Base-by-base conservation (phyloP, 1,140 invertebrate genomes). In the Pogonomyrmex californicus region DNA sequence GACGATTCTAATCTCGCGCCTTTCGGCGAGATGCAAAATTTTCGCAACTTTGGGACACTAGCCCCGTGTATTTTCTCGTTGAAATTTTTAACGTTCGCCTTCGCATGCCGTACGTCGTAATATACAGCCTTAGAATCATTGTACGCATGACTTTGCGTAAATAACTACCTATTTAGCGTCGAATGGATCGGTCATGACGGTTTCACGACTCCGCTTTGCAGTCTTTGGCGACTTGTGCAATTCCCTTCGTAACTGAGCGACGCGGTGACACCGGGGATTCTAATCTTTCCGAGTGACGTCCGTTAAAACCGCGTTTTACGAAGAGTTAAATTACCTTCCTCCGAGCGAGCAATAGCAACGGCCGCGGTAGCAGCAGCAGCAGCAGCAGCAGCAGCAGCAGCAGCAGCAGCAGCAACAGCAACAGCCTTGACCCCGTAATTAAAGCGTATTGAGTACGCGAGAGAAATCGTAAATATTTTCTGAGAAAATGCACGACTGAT, bases 391-490 rank as follows among this genome's bases (percentile, higher is more conserved):
- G 10, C 58, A 41, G 7, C 38, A 10, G 38, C 54, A 7, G 51
- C 56, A 62, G 7, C 41, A 62, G 79, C 41, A 14, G 10, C 58
- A 41, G 7, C 38, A 10, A 17, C 54, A 7, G 51, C 56, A 62
- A 9, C 41, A 62, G 79, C 41, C 68, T 83, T 60, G 79, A 75
- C 68, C 79, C 36, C 68, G 54, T 83, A 75, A 75, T 83, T 58
- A 75, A 83, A 38, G 51, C 44, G 62, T 47, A 79, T 54, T 41
- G 62, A 36, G n/a, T 38, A 49, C 30, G 9, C 54, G 38, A 73
- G 68, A 83, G 79, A 83, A 49, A 83, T 83, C 56, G 41, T 49
- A 83, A 75, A 83, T 83, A 83, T 75, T 83, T 83, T 75, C 30
- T 60, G 30, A 62, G 54, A 83, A 83, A 83, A 73, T 75, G 70